Evolutionary conservation across 2,113 vertebrate species (phyloP).

Genomic region (Ciconia stormi): DNA sequence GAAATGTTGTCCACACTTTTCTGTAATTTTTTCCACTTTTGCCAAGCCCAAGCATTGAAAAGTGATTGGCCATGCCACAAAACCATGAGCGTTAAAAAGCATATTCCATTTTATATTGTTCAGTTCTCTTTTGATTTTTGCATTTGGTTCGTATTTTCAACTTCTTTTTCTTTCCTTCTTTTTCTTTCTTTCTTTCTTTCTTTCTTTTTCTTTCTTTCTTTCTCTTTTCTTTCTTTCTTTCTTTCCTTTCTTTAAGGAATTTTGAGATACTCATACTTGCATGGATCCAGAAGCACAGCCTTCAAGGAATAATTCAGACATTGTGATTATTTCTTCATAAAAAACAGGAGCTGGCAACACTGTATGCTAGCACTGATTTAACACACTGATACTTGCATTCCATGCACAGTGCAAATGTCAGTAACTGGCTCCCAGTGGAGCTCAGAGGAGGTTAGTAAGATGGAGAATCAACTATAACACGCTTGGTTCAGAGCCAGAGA

Average conservation of each 20-base stretch:
- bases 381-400: background rate
- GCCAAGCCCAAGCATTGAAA: background rate
- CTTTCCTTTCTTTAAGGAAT: background rate
- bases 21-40: background rate
- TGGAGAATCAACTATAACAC: background rate
- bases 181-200: background rate
- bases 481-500: background rate
- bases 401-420: background rate
- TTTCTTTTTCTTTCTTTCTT: too few relatives aligned
- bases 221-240: background rate
- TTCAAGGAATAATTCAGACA: background rate
- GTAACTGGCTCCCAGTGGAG: background rate
- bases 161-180: background rate
- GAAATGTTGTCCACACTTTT: constrained; percentile 5
- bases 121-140: background rate
- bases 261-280: background rate
- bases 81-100: background rate
- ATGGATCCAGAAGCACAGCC: background rate
- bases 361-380: background rate
- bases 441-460: background rate
- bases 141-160: background rate
- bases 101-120: constrained; percentile 14
- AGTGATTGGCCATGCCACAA: background rate
- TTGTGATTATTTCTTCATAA: background rate
- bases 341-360: background rate